Base-by-base conservation (phyloP, 1,140 invertebrate genomes). In the Ceratitis capitata region DNA sequence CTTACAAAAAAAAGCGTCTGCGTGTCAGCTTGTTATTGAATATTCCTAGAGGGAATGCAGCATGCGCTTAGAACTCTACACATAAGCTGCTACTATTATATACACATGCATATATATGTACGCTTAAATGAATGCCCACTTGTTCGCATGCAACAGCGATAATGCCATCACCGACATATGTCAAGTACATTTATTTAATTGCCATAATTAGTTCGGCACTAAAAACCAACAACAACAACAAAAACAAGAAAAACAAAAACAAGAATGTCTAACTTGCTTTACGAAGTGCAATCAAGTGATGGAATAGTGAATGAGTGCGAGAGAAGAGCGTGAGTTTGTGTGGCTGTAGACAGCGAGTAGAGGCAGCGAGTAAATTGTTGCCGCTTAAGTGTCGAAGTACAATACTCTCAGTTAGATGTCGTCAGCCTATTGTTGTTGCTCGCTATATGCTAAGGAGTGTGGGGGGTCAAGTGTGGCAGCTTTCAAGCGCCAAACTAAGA, bases 121-220 rank as follows among this genome's bases (percentile, higher is more conserved):
- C 10, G 1, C 14, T 7, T 35, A 19, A 6, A 39, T 39, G 61
- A 19, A 23, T 3, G 26, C 5, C n/a, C 26, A 29, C 58, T n/a
- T 64, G 19, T n/a, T n/a, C n/a, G 26, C n/a, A 53, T n/a, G 32
- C 82, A 87, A 87, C 84, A 78, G n/a, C 42, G 69, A 42, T 23
- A 45, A 78, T 78, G 69, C 19, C 42, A 26, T 78, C 42, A 49
- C 84, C 84, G 85, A 87, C 87, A 87, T 87, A 69, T 89, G 88
- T 88, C 87, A 84, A 88, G 85, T 85, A 85, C 85, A 86, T 88
- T 88, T 85, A 88, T 88, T 89, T 90, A 89, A 90, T 90, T 90
- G 87, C 85, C 86, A 87, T 85, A 87, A 88, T 87, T 87, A 86
- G 86, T 83, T 85, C 49, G 84, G 35, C 85, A 86, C 82, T 49